Evolutionary conservation across 2,888 invertebrate genomes (phyloP).

Genomic region (Epicampocera succincta): DNA sequence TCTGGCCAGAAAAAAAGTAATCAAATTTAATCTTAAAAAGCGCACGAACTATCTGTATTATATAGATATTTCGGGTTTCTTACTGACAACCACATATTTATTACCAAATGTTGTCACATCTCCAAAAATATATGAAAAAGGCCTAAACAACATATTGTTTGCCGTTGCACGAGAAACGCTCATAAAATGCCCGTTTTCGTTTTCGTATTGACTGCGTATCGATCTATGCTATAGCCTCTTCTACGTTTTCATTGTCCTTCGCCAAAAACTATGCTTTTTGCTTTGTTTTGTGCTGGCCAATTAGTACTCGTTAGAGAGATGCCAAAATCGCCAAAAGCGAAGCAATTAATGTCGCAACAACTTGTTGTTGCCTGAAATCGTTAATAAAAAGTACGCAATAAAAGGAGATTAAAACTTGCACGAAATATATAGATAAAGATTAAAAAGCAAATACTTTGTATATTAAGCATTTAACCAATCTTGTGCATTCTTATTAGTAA

Average conservation of each 20-base stretch:
- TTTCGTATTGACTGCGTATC: neutral
- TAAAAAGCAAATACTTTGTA: slow-evolving; percentile 17
- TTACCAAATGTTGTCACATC: too few relatives aligned
- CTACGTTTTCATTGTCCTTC: neutral
- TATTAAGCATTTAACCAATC: neutral
- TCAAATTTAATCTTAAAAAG: too few relatives aligned
- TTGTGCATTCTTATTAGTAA: slow-evolving; percentile 8
- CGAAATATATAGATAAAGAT: neutral
- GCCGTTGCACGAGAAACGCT: too few relatives aligned
- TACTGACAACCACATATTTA: too few relatives aligned
- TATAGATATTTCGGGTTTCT: too few relatives aligned
- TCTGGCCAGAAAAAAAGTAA: too few relatives aligned
- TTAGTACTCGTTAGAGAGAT: slow-evolving; percentile 33
- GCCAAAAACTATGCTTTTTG: slow-evolving; percentile 8
- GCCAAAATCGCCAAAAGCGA: slow-evolving; percentile 48
- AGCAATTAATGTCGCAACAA: slow-evolving; percentile 21
- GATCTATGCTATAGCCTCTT: too few relatives aligned
- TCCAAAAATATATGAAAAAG: too few relatives aligned
- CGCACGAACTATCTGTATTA: too few relatives aligned
- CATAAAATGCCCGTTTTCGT: neutral
- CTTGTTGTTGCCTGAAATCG: slow-evolving; percentile 45
- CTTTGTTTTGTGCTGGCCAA: neutral
- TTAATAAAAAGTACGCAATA: slow-evolving; percentile 7
- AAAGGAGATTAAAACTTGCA: neutral
- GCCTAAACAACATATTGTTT: too few relatives aligned